Evolutionary conservation across 2,113 vertebrate genomes (phyloP), one percentile per base, ranked within the genome.

Genomic region (Galeopterus variegatus): DNA sequence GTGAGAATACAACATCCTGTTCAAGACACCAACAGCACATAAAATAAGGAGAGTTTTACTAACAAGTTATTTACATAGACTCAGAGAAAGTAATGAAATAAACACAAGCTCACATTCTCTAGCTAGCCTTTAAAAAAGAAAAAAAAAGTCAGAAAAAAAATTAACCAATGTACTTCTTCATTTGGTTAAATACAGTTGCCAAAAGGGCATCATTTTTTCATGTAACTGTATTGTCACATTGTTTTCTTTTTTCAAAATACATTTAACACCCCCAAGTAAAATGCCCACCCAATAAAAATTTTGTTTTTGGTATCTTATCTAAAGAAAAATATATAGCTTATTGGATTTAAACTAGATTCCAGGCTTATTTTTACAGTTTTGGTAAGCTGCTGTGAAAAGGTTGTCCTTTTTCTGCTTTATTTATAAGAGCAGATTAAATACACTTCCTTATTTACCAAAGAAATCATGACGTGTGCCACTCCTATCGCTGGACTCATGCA

Each of bases 351-450:
- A 17, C 14, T 5, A 83, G 8, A 21, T 15, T 60, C 19, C 17
- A 86, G n/a, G 69, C 93, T 79, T 75, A 70, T 62, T 90, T 96
- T 92, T 93, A 12, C 6, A 88, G 62, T 72, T 93, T 76, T 48
- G 33, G 18, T 0, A 95, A 82, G 10, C 8, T 79, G 56, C 93
- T 87, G 0, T 5, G 23, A 96, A 89, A 15, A n/a, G 5, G 15
- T 23, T 90, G 12, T 76, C 65, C 41, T 69, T 26, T 24, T 2
- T 23, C 45, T 58, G 33, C 14, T 65, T 54, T 56, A 45, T 65
- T 81, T 77, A 45, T 9, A 64, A 45, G 36, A 60, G 3, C 26
- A 62, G n/a, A 88, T 26, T 56, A 70, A 64, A 50, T 11, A 28
- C 19, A 48, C 8, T 69, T 82, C n/a, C 48, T 67, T 88, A 31